phyloP scores from a whole-genome alignment of 2,797 vertebrate genomes.

The Falco rusticolus region DNA sequence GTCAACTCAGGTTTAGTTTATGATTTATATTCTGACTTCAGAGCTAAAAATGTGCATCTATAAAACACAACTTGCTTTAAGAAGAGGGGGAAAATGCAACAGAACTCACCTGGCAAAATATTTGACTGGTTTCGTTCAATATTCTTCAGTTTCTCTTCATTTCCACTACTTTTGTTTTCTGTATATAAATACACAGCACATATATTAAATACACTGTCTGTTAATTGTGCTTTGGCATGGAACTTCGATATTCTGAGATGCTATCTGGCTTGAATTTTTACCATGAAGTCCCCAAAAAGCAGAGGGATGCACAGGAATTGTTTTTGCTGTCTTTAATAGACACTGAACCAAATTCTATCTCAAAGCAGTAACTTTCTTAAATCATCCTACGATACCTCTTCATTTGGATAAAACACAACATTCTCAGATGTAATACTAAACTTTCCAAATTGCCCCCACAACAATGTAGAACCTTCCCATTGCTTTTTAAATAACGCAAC shows the following conservation, averaged over 20 bases:
- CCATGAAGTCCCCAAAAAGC: neutral
- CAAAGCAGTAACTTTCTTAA: neutral
- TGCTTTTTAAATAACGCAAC: neutral
- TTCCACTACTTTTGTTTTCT: constrained; percentile 79
- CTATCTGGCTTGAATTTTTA: neutral
- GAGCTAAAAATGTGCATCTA: constrained; percentile 48
- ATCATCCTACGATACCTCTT: neutral
- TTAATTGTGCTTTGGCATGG: neutral
- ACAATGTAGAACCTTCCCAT: neutral
- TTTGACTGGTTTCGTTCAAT: constrained; percentile 90
- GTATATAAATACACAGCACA: constrained; percentile 23
- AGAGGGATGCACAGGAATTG: neutral
- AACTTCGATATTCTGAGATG: neutral
- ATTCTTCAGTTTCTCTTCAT: constrained; percentile 90
- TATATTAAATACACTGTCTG: neutral
- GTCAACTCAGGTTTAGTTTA: constrained; percentile 42
- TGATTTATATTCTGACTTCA: constrained; percentile 31
- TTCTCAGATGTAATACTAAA: neutral
- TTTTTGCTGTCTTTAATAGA: neutral
- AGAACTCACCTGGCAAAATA: constrained; percentile 89
- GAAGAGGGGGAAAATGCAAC: neutral
- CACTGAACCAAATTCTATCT: neutral
- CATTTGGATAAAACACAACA: neutral
- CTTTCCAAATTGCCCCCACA: neutral
- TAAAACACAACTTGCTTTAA: neutral